These are phyloP conservation scores for Ctenoplectra terminalis DNA, from an alignment of 1,140 invertebrate species.

Conservation along the genomic window DNA sequence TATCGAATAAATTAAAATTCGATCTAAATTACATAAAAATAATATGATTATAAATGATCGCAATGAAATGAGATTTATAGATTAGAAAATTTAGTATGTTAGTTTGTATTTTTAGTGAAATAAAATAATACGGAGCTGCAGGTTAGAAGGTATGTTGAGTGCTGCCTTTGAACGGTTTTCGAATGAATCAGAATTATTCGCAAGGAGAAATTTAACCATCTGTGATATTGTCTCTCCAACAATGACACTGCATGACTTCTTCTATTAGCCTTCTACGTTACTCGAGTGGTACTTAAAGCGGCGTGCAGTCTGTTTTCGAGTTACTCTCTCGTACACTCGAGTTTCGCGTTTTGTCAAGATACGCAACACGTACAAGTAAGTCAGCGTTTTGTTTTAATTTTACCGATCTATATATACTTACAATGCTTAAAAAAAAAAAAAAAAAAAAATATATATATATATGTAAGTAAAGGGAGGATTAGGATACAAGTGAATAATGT, in stretches of 20 bases:
- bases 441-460: too few species aligned
- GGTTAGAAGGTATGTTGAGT: constrained; percentile 1
- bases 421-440: too few species aligned
- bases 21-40: too few species aligned
- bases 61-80: not conserved
- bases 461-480: too few species aligned
- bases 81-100: not conserved
- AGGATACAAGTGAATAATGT: too few species aligned
- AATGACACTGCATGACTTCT: constrained; percentile 80
- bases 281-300: constrained; percentile 56
- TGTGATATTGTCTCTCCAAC: constrained; percentile 72
- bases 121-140: not conserved
- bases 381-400: not conserved
- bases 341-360: not conserved
- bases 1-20: too few species aligned
- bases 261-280: constrained; percentile 78
- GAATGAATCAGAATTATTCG: constrained; percentile 36
- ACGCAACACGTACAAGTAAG: not conserved
- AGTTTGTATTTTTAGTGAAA: not conserved
- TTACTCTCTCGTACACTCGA: not conserved
- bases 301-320: constrained; percentile 41
- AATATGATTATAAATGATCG: too few species aligned
- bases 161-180: constrained; percentile 13
- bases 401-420: too few species aligned
- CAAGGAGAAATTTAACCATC: constrained; percentile 65